Evolutionary conservation across 2,113 vertebrate genomes (phyloP).

Genomic region (Gobius niger): DNA sequence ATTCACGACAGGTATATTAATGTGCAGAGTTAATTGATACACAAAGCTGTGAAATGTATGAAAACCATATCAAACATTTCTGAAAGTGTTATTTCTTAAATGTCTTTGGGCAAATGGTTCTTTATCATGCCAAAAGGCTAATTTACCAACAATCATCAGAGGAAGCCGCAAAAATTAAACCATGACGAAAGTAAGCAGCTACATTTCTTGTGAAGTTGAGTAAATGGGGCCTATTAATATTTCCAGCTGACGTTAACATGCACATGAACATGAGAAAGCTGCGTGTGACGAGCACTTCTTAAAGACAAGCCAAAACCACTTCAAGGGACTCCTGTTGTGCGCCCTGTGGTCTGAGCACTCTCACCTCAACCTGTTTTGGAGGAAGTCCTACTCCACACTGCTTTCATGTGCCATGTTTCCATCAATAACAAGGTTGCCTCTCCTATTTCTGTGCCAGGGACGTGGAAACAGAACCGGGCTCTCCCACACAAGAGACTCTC

Average conservation of each 20-base stretch:
- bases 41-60: too few relatives aligned
- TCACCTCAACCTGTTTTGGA: conserved; percentile 10
- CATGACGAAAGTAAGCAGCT: too few relatives aligned
- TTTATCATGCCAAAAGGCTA: too few relatives aligned
- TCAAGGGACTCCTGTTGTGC: neutral
- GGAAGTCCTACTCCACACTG: neutral
- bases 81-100: too few relatives aligned
- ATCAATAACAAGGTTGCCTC: conserved; percentile 7
- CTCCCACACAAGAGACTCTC: conserved; percentile 7
- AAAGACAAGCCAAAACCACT: neutral
- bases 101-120: too few relatives aligned
- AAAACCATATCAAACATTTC: too few relatives aligned
- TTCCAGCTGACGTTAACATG: neutral
- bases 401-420: conserved; percentile 13
- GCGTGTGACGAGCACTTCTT: neutral
- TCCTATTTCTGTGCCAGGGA: conserved; percentile 6
- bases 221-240: neutral
- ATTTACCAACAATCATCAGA: too few relatives aligned
- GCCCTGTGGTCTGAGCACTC: neutral
- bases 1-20: too few relatives aligned
- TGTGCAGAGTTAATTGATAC: too few relatives aligned
- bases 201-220: too few relatives aligned
- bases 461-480: conserved; percentile 7
- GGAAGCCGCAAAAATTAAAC: too few relatives aligned
- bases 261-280: neutral